Percentiles rank a stretch among this genome's conserved stretches.
Conservation (phyloP, 2,797 vertebrate species). For the Eptatretus atami region DNA sequence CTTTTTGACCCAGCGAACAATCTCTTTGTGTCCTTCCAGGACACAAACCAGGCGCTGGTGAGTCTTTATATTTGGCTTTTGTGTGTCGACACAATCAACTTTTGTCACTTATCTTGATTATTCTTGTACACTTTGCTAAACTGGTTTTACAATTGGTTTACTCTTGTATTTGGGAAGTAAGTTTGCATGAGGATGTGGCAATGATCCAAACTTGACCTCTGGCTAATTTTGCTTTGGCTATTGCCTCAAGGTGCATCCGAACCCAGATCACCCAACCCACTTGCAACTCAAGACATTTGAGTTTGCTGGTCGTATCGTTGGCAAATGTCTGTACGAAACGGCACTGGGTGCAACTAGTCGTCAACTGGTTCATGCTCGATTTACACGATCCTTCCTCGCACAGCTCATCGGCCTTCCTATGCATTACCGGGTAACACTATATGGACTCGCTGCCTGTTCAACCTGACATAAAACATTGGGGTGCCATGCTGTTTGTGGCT, state of each 20-base stretch:
- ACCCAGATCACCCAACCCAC: constrained; percentile 41
- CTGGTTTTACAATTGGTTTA: no score
- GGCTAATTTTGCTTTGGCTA: constrained; percentile 1
- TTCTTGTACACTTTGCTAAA: no score
- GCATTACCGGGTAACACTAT: constrained; percentile 64
- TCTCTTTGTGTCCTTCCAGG: constrained; percentile 72
- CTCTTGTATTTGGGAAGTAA: no score
- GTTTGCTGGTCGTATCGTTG: constrained; percentile 71
- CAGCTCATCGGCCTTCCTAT: constrained; percentile 92
- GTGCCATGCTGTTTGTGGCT: background rate
- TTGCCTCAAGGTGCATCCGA: constrained; percentile 50
- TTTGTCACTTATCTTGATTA: no score
- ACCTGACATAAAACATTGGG: no score
- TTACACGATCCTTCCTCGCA: constrained; percentile 83
- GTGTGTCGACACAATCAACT: no score
- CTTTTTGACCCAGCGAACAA: constrained; percentile 78
- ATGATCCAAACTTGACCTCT: no score
- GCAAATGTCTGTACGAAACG: constrained; percentile 87
- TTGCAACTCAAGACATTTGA: constrained; percentile 68
- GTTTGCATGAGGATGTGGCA: no score
- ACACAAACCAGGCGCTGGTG: constrained; percentile 86
- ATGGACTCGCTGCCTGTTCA: background rate
- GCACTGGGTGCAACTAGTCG: constrained; percentile 72
- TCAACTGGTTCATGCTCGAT: constrained; percentile 72
- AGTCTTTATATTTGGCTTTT: constrained; percentile 11